Evolutionary conservation across 2,888 invertebrate species (phyloP), one percentile per base, ranked within the genome.

Genomic region (Ichneumon xanthorius): DNA sequence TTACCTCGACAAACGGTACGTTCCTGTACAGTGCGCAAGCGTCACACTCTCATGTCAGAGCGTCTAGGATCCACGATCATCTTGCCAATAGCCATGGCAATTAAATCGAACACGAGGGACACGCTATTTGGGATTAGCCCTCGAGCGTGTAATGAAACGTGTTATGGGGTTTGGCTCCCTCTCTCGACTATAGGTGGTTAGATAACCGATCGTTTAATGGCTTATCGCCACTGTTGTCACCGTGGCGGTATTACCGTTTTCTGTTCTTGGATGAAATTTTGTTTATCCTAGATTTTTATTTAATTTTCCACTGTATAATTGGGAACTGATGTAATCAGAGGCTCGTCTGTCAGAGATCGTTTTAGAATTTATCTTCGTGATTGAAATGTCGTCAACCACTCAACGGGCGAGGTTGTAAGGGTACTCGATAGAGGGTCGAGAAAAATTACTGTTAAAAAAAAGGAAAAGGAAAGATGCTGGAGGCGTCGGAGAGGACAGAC

Each of bases 111-210:
- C 70, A 63, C 75, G 70, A 37, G 67, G 37, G 68, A 68, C 14
- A n/a, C 22, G 19, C 40, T 33, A 7, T 61, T 75, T 58, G 72
- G 30, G 48, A 77, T 80, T 48, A 65, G 67, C 80, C 22, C 37
- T 73, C 77, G 48, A 58, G 71, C 84, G 76, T 72, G 67, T 80
- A 67, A 80, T 84, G 72, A 55, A 37, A 50, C 84, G 55, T 65
- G 61, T 73, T 33, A 67, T 71, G 80, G 63, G 45, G 16, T 16
- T 4, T 16, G 45, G 2, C 40, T 9, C 30, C 26, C 45, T 30
- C 45, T n/a, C n/a, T 40, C 37, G 26, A 11, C 33, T 30, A 48
- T 19, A 61, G 48, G 40, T 63, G 61, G 58, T 63, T 61, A n/a
- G 30, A 71, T 67, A 37, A 78, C 19, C 78, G 72, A 58, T 67